Evolutionary conservation across 2,113 vertebrate genomes (phyloP), one percentile per base, ranked within the genome.

Genomic region (Tangachromis dhanisi): DNA sequence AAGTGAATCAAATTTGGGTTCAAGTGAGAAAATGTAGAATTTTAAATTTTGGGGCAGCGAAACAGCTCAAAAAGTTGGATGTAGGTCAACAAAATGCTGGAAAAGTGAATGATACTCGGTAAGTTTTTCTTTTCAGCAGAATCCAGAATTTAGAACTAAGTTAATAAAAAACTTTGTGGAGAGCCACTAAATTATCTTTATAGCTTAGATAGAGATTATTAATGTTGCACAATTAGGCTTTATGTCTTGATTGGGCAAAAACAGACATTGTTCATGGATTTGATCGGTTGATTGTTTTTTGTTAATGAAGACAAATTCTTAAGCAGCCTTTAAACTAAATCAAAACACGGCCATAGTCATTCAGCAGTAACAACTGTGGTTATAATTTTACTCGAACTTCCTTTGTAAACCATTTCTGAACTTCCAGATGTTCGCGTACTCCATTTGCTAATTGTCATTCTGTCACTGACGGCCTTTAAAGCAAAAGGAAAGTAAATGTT

Each of bases 31-130:
- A 63, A 63, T 63, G 31, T 19, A 35, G 17, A 33, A 35, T 63
- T 63, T 35, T 2, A 63, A 19, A 31, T 0, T 59, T 59, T 16
- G 1, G 26, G 55, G 55, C 54, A 2, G 3, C 2, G 31, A 63
- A n/a, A 0, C 9, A 63, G 35, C 59, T 63, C 0, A 35, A n/a
- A 63, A 63, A n/a, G 31, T 63, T n/a, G 31, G 59, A 12, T 35
- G 59, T 3, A 63, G 17, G 3, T 63, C 17, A 35, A 63, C 31
- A 66, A 66, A 66, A n/a, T 66, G 17, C 4, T 5, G 31, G 17
- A 66, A 66, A 35, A 35, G 0, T 5, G 0, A 66, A 12, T n/a
- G 0, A 35, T 0, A 35, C 61, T n/a, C 0, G 6, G 9, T 0
- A 66, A 66, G 61, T 3, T 8, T 35, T 66, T 66, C 61, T 5